phyloP scores from a whole-genome alignment of 2,797 vertebrate species.

The Mus caroli region DNA sequence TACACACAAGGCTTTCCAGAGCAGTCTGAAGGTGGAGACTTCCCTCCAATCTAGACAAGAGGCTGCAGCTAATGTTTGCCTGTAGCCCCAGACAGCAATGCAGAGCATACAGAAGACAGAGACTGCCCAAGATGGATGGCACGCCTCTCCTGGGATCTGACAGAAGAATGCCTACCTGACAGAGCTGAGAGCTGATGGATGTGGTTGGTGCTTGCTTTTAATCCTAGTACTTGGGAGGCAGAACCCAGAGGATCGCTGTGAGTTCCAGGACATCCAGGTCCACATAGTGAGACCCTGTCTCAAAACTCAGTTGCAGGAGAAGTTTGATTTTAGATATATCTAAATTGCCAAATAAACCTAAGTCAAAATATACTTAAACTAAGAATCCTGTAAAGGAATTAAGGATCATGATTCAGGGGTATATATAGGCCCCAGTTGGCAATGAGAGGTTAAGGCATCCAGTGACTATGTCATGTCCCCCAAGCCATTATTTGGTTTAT shows the following conservation, averaged over 20 bases:
- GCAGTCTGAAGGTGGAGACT: neutral
- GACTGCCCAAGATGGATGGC: neutral
- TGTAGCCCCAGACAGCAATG: neutral
- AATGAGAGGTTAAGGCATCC: neutral
- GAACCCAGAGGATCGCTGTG: neutral
- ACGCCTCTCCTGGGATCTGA: neutral
- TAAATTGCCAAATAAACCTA: constrained; percentile 49
- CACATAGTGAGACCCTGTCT: neutral
- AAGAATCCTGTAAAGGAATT: constrained; percentile 22
- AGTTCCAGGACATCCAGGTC: neutral
- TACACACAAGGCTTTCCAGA: neutral
- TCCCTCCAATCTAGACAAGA: neutral
- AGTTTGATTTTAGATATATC: constrained; percentile 30
- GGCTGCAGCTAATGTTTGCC: neutral
- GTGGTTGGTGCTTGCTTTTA: neutral
- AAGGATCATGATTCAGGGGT: neutral
- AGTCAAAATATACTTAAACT: constrained; percentile 28
- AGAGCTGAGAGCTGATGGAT: neutral
- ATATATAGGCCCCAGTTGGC: neutral
- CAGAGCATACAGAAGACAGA: neutral
- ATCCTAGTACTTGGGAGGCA: neutral
- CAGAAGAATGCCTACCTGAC: neutral
- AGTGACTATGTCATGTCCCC: neutral
- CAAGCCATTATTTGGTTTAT: neutral
- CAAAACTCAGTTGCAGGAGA: neutral